Conservation (phyloP, 2,113 vertebrate species). For the Sakesphorus luctuosus region DNA sequence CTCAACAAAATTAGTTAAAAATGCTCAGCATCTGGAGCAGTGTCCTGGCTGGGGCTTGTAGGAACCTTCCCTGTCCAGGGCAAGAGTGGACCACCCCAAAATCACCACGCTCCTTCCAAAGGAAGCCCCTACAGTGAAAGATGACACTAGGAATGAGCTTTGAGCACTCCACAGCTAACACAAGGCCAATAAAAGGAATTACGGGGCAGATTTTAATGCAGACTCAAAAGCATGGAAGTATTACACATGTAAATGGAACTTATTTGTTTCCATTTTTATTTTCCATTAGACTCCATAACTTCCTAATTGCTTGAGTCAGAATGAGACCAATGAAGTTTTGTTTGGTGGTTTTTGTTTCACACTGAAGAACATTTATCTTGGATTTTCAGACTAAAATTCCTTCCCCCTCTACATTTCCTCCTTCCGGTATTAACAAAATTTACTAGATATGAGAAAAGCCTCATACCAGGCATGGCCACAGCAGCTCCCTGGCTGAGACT, state of each 20-base stretch:
- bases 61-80: not conserved
- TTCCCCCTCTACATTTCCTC: not conserved
- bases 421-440: not conserved
- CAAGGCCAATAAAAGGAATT: too few relatives aligned
- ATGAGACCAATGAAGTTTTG: not conserved
- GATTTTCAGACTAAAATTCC: not conserved
- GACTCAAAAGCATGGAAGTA: rapidly evolving
- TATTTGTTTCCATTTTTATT: not conserved
- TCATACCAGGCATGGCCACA: not conserved
- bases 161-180: not conserved
- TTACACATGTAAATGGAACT: rapidly evolving
- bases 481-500: not conserved
- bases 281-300: not conserved
- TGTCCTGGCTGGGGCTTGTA: not conserved
- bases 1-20: not conserved
- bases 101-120: rapidly evolving
- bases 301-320: not conserved
- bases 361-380: not conserved
- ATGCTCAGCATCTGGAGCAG: not conserved
- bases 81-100: not conserved
- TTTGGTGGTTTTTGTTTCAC: not conserved
- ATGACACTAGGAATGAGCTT: rapidly evolving
- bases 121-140: not conserved
- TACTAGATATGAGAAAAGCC: not conserved
- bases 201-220: not conserved